phyloP scores from a whole-genome alignment of 2,113 vertebrate species.

The Hyaena hyaena region DNA sequence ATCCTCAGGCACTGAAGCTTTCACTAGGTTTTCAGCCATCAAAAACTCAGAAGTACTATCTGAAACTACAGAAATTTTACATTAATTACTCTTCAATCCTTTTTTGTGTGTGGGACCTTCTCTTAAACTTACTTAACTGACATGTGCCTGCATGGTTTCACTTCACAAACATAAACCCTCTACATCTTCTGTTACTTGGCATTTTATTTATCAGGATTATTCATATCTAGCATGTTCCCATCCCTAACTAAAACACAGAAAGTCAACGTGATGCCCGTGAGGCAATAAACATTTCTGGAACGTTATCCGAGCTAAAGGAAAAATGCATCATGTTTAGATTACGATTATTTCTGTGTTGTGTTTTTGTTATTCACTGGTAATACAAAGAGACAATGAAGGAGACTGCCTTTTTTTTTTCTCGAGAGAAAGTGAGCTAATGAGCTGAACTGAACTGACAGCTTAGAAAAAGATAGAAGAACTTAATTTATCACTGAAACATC shows the following conservation, averaged over 20 bases:
- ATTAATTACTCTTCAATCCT: background rate
- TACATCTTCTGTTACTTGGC: background rate
- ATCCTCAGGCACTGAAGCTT: constrained; percentile 78
- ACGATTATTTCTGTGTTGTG: constrained; percentile 5
- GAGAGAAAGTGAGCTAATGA: background rate
- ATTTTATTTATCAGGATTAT: constrained; percentile 40
- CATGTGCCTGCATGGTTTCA: background rate
- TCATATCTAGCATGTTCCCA: background rate
- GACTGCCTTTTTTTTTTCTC: background rate
- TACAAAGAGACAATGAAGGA: constrained; percentile 15
- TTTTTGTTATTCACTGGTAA: constrained; percentile 34
- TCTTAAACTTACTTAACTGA: background rate
- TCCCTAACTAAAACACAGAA: background rate
- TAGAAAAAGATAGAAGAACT: background rate
- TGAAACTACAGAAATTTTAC: constrained; percentile 84
- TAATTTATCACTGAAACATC: background rate
- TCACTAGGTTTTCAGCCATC: constrained; percentile 83
- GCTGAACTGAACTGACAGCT: background rate
- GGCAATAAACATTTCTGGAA: background rate
- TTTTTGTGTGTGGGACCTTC: constrained; percentile 10
- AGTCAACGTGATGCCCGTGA: constrained; percentile 21
- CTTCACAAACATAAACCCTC: constrained; percentile 8
- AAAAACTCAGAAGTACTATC: constrained; percentile 86
- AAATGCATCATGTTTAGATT: constrained; percentile 28
- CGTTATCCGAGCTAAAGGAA: constrained; percentile 33